Evolutionary conservation across 2,113 vertebrate species (phyloP), one percentile per base, ranked within the genome.

Genomic region (Toxotes chatareus): DNA sequence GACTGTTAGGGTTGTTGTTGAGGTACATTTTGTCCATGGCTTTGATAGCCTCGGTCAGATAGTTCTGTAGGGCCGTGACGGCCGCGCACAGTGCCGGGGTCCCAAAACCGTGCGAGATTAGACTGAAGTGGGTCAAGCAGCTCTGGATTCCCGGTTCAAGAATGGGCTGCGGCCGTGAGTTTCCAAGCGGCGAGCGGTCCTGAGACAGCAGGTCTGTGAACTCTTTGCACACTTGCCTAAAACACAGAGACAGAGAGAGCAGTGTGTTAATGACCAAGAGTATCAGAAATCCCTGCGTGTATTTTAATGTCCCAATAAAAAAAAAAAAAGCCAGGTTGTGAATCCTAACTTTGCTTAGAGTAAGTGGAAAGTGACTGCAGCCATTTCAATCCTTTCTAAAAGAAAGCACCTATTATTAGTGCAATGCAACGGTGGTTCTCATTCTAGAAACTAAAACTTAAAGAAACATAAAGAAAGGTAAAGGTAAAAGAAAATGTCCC

Each of bases 1-100:
- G 97, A 95, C 97, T 98, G 96, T 97, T 99, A 92, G 97, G 97
- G 93, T 97, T 98, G 95, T 96, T 99, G 96, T 98, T 99, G 96
- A 99, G 97, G 97, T 99, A 99, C 98, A 99, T 99, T 98, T 99
- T 99, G 97, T 99, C 98, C 98, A 99, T 99, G 94, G 98, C 98
- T 96, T 99, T 99, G 93, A 99, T 97, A 21, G 98, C 98, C 96
- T 99, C 98, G 83, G 98, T 99, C 94, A 99, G 96, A 98, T 99
- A 99, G 97, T 99, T 99, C 97, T 99, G 98, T 86, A 99, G 96
- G 91, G 98, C 98, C 0, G 98, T 99, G 93, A 99, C 95, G 10
- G 98, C 98, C 72, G 98, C 98, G 53, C 98, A 99, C 91, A 99
- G 95, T 0, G 98, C 98, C 16, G 98, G 98, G 92, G 98, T 99